phyloP scores from a whole-genome alignment of 2,113 vertebrate species.

The Triplophysa tibetana region DNA sequence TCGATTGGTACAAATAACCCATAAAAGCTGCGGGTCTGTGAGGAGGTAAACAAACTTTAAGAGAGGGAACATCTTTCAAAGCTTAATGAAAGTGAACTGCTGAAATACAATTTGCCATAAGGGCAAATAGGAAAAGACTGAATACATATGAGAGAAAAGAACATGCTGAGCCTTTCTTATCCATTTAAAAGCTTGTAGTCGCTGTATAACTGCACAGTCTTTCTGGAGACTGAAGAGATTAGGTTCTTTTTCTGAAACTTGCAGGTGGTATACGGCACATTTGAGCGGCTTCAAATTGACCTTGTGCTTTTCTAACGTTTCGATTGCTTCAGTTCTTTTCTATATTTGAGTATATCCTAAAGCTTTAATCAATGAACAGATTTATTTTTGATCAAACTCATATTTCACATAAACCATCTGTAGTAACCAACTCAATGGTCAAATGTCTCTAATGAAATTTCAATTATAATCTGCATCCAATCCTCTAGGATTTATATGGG shows the following conservation, averaged over 20 bases:
- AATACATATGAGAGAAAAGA: background rate
- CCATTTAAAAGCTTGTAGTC: background rate
- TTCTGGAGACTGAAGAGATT: background rate
- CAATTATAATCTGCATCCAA: no score
- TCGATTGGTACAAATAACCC: background rate
- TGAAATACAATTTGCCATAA: conserved; percentile 8
- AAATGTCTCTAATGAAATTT: no score
- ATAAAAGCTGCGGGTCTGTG: background rate
- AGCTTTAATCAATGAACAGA: background rate
- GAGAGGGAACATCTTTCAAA: conserved; percentile 5
- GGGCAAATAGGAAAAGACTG: background rate
- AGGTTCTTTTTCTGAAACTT: background rate
- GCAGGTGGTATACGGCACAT: background rate
- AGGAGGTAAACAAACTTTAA: background rate
- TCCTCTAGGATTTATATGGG: no score
- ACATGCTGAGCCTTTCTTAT: background rate
- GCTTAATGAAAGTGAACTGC: background rate
- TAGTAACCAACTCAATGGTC: background rate
- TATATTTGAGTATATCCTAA: no score
- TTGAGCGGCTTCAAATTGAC: background rate
- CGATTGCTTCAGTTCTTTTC: background rate
- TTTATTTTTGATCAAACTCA: background rate
- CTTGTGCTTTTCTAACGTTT: background rate
- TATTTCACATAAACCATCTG: background rate
- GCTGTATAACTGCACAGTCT: background rate